Evolutionary conservation across 2,113 vertebrate genomes (phyloP), one percentile per base, ranked within the genome.

Genomic region (Choloepus hoffmanni): DNA sequence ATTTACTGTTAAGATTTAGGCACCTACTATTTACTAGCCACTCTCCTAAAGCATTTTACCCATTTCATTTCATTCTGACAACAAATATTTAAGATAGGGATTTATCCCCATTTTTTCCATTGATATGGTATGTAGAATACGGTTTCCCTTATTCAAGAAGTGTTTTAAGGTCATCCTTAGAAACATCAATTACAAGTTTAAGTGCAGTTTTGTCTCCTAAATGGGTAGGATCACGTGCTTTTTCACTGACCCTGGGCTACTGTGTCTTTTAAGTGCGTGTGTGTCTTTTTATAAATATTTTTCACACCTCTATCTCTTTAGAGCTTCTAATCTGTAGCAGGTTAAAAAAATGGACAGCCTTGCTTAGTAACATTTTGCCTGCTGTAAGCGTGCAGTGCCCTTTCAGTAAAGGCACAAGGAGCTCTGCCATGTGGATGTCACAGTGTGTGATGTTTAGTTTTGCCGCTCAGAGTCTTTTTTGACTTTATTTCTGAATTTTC

Each of bases 101-200:
- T 11, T 55, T 55, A 53, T 43, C 14, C n/a, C 68, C 33, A 53
- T 45, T 48, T 70, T 74, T 74, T 72, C 88, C 76, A 68, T 70
- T 50, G 53, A 33, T 30, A 13, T 83, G 68, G 16, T 33, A 78
- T 70, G 73, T 92, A n/a, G 1, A 85, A 73, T 89, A 73, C 5
- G 19, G n/a, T 43, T 92, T 72, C 28, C 36, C 26, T 68, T n/a
- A 77, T 85, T 85, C 26, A 53, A 48, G 14, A 33, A 86, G 19
- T 72, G 18, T 91, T 72, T 60, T 33, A 58, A 62, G 26, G 40
- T 93, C 55, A 95, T 50, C 84, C 53, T 92, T 82, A 67, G 21
- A 70, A 85, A 88, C 16, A 67, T 28, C 16, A n/a, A 30, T 86
- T 48, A 24, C 40, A 62, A 40, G 50, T 1, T 74, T 48, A 43